Evolutionary conservation across 2,113 vertebrate genomes (phyloP).

Genomic region (Hemichromis elongatus): DNA sequence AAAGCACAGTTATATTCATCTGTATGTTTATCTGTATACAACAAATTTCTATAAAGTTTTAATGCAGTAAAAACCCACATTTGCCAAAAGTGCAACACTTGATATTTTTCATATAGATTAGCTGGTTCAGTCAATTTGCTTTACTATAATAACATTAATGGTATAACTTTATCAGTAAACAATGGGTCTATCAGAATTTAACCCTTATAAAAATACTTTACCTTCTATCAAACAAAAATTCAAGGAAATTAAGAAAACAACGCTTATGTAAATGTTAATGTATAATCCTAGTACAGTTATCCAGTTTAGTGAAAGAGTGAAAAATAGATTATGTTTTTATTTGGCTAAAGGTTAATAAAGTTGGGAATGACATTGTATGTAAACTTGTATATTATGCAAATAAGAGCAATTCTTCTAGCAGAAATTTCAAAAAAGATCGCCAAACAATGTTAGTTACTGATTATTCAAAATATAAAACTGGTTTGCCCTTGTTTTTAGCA

Average conservation of each 20-base stretch:
- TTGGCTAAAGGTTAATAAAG: neutral
- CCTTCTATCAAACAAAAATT: neutral
- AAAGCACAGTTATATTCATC: neutral
- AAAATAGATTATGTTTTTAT: neutral
- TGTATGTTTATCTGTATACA: accelerated
- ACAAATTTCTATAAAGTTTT: neutral
- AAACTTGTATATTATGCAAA: neutral
- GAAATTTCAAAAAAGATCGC: neutral
- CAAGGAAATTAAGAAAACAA: neutral
- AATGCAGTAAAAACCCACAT: neutral
- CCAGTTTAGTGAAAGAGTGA: neutral
- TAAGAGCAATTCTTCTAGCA: neutral
- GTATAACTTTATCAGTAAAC: neutral
- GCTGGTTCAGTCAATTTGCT: neutral
- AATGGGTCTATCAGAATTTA: neutral
- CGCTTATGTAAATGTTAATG: neutral
- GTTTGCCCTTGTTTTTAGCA: accelerated
- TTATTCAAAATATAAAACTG: neutral
- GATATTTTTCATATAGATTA: neutral
- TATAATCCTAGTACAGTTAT: neutral
- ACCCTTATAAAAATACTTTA: neutral
- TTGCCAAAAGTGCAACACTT: neutral
- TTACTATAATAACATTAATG: neutral
- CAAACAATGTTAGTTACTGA: neutral
- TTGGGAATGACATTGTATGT: neutral